Conservation (phyloP, 1,140 invertebrate genomes). For the Habropoda laboriosa region DNA sequence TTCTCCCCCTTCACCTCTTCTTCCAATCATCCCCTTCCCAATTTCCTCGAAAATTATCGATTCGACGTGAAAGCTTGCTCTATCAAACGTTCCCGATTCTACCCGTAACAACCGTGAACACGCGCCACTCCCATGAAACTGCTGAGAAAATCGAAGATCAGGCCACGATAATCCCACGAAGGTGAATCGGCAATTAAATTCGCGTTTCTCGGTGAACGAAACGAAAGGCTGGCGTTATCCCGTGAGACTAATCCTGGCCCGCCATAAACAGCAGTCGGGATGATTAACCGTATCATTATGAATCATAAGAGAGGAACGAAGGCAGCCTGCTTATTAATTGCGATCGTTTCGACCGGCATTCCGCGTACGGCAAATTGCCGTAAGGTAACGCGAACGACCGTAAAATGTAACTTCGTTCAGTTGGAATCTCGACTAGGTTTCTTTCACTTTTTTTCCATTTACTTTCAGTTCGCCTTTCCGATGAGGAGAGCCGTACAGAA, state of each 20-base stretch:
- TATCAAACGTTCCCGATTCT: not conserved
- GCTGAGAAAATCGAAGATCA: not conserved
- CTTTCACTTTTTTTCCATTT: not conserved
- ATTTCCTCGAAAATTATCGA: constrained; percentile 1
- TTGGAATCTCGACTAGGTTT: constrained; percentile 10
- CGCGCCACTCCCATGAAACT: not conserved
- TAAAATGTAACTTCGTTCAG: constrained; percentile 34
- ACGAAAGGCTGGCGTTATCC: not conserved
- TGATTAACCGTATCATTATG: constrained; percentile 48
- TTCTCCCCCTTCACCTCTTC: no score
- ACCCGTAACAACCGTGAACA: not conserved
- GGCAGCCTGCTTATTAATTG: constrained; percentile 45
- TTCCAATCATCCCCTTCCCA: not conserved
- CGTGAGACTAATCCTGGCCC: constrained; percentile 15
- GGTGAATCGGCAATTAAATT: not conserved
- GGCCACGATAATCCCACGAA: not conserved
- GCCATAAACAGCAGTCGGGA: constrained; percentile 30
- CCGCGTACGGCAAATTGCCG: constrained; percentile 40
- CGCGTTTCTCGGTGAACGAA: constrained; percentile 16
- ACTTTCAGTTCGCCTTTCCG: not conserved
- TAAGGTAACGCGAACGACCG: constrained; percentile 35
- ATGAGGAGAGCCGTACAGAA: not conserved
- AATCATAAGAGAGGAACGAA: constrained; percentile 29
- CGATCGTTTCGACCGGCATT: constrained; percentile 20
- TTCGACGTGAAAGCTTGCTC: not conserved